Evolutionary conservation across 2,113 vertebrate genomes (phyloP).

Genomic region (Blennius ocellaris): DNA sequence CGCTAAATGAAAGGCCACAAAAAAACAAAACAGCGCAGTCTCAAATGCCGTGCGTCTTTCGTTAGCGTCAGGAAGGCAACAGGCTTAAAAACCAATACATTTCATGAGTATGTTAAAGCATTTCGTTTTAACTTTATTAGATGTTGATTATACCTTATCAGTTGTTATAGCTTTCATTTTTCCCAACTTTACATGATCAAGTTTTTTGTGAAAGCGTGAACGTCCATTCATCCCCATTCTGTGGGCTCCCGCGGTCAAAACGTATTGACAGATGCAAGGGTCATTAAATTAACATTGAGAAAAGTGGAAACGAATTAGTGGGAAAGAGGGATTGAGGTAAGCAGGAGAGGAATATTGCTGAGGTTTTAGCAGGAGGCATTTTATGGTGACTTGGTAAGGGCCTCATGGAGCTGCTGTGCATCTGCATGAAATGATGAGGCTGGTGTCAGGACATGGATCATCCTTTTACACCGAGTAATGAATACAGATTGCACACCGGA

Average conservation of each 20-base stretch:
- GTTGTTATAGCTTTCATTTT: too few species aligned
- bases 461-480: conserved; percentile 81
- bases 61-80: conserved; percentile 26
- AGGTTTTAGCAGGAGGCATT: conserved; percentile 47
- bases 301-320: neutral
- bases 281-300: neutral
- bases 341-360: neutral
- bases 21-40: conserved; percentile 32
- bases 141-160: too few species aligned
- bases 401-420: conserved; percentile 74
- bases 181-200: too few species aligned
- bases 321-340: conserved; percentile 4
- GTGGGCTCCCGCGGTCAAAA: neutral
- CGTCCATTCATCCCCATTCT: neutral
- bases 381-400: conserved; percentile 49
- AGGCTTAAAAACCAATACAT: neutral
- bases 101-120: too few species aligned
- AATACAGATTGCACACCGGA: conserved; percentile 84
- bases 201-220: neutral
- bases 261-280: conserved; percentile 5
- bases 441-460: conserved; percentile 79
- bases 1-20: conserved; percentile 11
- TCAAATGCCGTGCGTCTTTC: conserved; percentile 36
- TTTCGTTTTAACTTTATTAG: too few species aligned
- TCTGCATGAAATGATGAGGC: conserved; percentile 83